These are phyloP conservation scores for Hyles euphorbiae DNA, from an alignment of 1,140 invertebrate genomes.

Conservation along the genomic window DNA sequence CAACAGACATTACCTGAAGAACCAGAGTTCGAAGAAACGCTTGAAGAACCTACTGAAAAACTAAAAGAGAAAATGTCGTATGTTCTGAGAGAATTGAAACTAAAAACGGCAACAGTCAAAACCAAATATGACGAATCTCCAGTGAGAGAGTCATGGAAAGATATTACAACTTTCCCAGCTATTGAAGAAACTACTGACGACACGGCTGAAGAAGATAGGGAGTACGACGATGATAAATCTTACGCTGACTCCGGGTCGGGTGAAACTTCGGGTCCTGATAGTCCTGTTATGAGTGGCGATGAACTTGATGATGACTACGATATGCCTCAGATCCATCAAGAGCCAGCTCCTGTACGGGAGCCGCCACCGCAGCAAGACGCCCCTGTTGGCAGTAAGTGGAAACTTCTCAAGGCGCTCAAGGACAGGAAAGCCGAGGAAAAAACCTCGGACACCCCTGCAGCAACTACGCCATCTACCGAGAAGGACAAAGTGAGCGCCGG, in stretches of 20 bases:
- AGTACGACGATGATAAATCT: slow-evolving; percentile 67
- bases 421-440: slow-evolving; percentile 92
- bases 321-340: slow-evolving; percentile 76
- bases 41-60: slow-evolving; percentile 79
- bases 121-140: slow-evolving; percentile 64
- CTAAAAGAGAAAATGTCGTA: slow-evolving; percentile 87
- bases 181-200: slow-evolving; percentile 50
- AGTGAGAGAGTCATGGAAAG: slow-evolving; percentile 63
- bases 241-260: slow-evolving; percentile 80
- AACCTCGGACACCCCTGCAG: slow-evolving; percentile 79
- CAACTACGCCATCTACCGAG: slow-evolving; percentile 78
- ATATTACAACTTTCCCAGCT: slow-evolving; percentile 64
- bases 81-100: slow-evolving; percentile 83
- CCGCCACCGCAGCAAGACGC: slow-evolving; percentile 72
- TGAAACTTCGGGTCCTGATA: slow-evolving; percentile 91
- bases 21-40: slow-evolving; percentile 69
- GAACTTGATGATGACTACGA: slow-evolving; percentile 79
- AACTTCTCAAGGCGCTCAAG: slow-evolving; percentile 90
- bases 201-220: slow-evolving; percentile 31
- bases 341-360: slow-evolving; percentile 51
- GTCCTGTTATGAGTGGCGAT: slow-evolving; percentile 83
- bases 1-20: slow-evolving; percentile 78
- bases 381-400: slow-evolving; percentile 89
- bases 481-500: slow-evolving; percentile 80
- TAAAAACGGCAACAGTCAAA: slow-evolving; percentile 77